These are phyloP conservation scores for Andrena hattorfiana DNA, from an alignment of 2,888 invertebrate genomes.

Conservation along the genomic window DNA sequence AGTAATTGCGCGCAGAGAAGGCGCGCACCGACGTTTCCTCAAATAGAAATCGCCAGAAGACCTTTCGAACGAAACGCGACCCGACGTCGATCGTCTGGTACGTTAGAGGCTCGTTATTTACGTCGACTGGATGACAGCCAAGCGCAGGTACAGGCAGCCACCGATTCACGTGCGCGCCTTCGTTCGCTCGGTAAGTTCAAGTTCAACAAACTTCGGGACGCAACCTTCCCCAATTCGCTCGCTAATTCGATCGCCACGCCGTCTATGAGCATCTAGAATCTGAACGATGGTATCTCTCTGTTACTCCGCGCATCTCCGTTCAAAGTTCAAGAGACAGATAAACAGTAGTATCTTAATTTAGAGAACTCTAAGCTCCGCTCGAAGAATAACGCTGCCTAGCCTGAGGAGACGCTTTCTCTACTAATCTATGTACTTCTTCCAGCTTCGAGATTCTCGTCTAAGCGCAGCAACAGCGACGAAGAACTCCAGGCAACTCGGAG, in stretches of 20 bases:
- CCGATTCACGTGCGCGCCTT: constrained; percentile 38
- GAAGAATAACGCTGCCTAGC: too few species aligned
- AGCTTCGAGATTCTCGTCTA: too few species aligned
- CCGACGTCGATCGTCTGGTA: constrained; percentile 54
- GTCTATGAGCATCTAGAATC: too few species aligned
- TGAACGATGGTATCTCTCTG: too few species aligned
- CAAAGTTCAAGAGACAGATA: too few species aligned
- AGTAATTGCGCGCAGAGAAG: constrained; percentile 27
- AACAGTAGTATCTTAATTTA: too few species aligned
- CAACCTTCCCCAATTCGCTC: constrained; percentile 20
- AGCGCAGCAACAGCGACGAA: too few species aligned
- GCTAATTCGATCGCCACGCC: neutral
- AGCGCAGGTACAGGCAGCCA: constrained; percentile 31
- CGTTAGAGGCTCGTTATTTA: constrained; percentile 47
- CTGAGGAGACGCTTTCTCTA: too few species aligned
- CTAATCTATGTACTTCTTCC: too few species aligned
- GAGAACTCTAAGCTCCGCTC: too few species aligned
- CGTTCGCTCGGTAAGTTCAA: constrained; percentile 51
- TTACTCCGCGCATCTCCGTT: too few species aligned
- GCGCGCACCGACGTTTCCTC: constrained; percentile 9
- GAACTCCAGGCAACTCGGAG: too few species aligned
- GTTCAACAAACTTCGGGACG: constrained; percentile 57
- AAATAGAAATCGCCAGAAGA: constrained; percentile 44
- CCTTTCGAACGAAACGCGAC: constrained; percentile 43
- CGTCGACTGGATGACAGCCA: constrained; percentile 59